Evolutionary conservation across 2,888 invertebrate species (phyloP).

Genomic region (Xestia xanthographa): DNA sequence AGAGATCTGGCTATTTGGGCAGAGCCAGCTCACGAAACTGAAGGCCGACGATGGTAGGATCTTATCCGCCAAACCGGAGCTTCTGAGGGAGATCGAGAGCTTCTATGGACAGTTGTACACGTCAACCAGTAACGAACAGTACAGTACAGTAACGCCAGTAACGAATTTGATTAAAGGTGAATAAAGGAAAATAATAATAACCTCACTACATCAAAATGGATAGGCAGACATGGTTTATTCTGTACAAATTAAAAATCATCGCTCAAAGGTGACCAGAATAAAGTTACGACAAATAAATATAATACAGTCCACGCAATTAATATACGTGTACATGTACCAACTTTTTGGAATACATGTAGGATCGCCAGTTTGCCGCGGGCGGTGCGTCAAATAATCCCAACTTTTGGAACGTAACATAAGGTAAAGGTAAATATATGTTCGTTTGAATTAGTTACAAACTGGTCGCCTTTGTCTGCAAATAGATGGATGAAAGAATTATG

Average conservation of each 20-base stretch:
- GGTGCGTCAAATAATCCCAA: constrained; percentile 15
- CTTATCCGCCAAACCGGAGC: too few species aligned
- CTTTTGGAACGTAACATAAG: neutral
- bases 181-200: too few species aligned
- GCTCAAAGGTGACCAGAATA: neutral
- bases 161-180: too few species aligned
- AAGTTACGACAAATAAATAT: neutral
- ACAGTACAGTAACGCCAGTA: too few species aligned
- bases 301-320: neutral
- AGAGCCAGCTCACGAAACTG: too few species aligned
- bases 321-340: neutral
- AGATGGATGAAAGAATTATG: neutral
- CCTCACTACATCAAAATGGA: neutral
- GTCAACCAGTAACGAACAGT: too few species aligned
- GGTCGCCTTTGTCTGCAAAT: neutral
- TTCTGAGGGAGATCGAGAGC: too few species aligned
- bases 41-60: too few species aligned
- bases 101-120: too few species aligned
- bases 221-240: neutral
- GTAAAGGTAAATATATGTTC: neutral
- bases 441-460: constrained; percentile 3
- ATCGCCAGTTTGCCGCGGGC: neutral
- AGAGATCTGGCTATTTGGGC: too few species aligned
- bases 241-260: neutral
- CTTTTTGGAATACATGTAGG: neutral